Base-by-base conservation (phyloP, 2,113 vertebrate species). In the Dasypus novemcinctus region DNA sequence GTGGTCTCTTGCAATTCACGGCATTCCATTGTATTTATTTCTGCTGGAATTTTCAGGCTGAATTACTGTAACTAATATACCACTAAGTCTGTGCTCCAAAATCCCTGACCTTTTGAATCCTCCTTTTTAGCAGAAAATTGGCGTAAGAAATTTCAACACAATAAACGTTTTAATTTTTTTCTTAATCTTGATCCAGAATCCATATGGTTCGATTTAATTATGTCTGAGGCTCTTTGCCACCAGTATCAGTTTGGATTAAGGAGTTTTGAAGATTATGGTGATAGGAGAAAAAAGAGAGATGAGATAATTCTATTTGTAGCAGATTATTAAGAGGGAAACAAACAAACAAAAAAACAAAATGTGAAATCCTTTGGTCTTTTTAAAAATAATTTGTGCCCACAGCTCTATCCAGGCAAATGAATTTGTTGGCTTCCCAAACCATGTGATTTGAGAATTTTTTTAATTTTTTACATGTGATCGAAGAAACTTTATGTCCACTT, bases 41-140 rank as follows among this genome's bases (percentile, higher is more conserved):
- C 98, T 97, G 94, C 97, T 97, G 98, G 98, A 98, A 98, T 98
- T 98, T 98, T 98, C 98, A 98, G 97, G 98, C 98, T 98, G 98
- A 97, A 97, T 98, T 98, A 97, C 98, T 98, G 98, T 98, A 98
- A 98, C 98, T 98, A 98, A 98, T 98, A 98, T 91, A 97, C 98
- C 97, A 98, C 97, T 97, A 98, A 97, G 96, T 97, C 98, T 94
- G 96, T 94, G 89, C 97, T 97, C 97, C 96, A 97, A 97, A 97
- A 97, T 85, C 94, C 93, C 91, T 98, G 98, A 98, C 98, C 98
- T 98, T 98, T 98, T 94, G 96, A 97, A 97, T 97, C 92, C 95
- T 97, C 96, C 66, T 80, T 97, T 95, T 96, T 97, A 98, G 96
- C 97, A 98, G 97, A 98, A 98, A 98, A 98, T 98, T 98, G 98